phyloP scores from a whole-genome alignment of 1,140 invertebrate species.

The Lucilia sericata region DNA sequence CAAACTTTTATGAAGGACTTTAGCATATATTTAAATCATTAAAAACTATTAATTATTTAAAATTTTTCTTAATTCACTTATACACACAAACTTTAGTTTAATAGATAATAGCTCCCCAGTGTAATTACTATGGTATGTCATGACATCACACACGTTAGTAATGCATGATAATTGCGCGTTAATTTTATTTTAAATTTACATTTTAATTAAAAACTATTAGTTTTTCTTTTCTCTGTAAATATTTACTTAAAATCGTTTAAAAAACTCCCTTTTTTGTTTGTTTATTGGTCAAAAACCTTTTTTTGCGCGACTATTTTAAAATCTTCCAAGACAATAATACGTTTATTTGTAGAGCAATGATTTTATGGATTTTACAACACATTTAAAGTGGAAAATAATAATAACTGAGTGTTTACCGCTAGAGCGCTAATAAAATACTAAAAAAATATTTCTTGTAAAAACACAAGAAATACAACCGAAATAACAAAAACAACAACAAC shows the following conservation, averaged over 20 bases:
- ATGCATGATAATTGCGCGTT: not conserved
- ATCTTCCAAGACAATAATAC: no score
- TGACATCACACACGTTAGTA: not conserved
- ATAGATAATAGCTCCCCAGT: not conserved
- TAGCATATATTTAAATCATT: no score
- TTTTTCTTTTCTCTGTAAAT: not conserved
- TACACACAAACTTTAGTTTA: not conserved
- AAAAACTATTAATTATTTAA: no score
- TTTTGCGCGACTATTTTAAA: no score
- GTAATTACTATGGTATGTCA: not conserved
- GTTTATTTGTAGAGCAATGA: not conserved
- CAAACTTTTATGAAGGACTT: no score
- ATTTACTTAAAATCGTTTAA: not conserved
- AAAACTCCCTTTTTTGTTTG: no score
- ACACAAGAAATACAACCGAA: not conserved
- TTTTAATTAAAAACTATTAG: not conserved
- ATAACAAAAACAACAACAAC: not conserved
- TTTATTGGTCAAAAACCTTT: no score
- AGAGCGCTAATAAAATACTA: slow-evolving; percentile 39
- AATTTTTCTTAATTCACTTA: no score
- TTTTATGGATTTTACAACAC: not conserved
- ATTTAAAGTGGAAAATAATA: not conserved
- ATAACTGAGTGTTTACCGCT: slow-evolving; percentile 32
- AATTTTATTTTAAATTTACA: not conserved
- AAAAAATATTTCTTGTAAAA: slow-evolving; percentile 29